These are phyloP conservation scores for Sphaeramia orbicularis DNA, from an alignment of 2,797 vertebrate genomes.

Conservation along the genomic window DNA sequence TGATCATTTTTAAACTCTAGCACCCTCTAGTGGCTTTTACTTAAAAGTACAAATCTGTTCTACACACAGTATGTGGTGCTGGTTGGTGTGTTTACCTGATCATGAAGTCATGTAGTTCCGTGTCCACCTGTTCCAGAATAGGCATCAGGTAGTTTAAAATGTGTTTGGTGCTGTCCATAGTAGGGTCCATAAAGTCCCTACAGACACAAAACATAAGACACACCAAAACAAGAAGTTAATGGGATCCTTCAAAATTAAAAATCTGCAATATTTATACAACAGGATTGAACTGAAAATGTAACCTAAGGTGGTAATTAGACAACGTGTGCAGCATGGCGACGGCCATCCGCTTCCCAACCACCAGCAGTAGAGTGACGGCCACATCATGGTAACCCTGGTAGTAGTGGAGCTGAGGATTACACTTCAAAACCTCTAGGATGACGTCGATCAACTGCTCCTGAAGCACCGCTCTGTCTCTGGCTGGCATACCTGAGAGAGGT, in stretches of 20 bases:
- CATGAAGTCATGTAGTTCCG: slow-evolving; percentile 87
- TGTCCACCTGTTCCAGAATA: slow-evolving; percentile 85
- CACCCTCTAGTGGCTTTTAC: slow-evolving; percentile 61
- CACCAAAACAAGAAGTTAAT: neutral
- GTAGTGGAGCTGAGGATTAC: slow-evolving; percentile 88
- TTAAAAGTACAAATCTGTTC: neutral
- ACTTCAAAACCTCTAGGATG: slow-evolving; percentile 84
- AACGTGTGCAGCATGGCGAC: slow-evolving; percentile 87
- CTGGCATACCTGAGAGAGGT: slow-evolving; percentile 82
- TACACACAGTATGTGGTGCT: neutral
- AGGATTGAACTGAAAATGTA: neutral
- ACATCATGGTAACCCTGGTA: slow-evolving; percentile 92
- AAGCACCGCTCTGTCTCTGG: slow-evolving; percentile 80
- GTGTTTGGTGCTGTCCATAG: slow-evolving; percentile 91
- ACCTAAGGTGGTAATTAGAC: slow-evolving; percentile 90
- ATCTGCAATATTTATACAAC: neutral
- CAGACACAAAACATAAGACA: slow-evolving; percentile 3
- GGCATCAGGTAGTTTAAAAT: slow-evolving; percentile 91
- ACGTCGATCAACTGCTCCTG: slow-evolving; percentile 88
- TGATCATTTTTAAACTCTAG: slow-evolving; percentile 26
- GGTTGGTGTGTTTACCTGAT: slow-evolving; percentile 74
- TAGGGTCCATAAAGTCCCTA: slow-evolving; percentile 92
- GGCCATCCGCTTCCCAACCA: slow-evolving; percentile 85
- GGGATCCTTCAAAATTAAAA: neutral
- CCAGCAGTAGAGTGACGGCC: slow-evolving; percentile 87